These are phyloP conservation scores for Bos indicus DNA, from an alignment of 2,113 vertebrate genomes.

Conservation along the genomic window DNA sequence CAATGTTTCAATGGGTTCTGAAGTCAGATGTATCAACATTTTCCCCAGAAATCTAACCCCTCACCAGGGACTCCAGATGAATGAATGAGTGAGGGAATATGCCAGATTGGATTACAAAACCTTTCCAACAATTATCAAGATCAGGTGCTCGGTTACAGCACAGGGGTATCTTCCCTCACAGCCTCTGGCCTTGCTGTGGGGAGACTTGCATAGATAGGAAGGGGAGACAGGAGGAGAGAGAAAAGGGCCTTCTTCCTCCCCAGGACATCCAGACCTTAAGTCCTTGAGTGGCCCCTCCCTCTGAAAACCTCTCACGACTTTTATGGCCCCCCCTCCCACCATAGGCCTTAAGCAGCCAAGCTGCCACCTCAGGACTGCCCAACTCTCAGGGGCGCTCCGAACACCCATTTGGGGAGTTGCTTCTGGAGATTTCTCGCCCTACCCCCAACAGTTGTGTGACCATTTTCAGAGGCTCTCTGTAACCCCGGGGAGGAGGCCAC, in stretches of 20 bases:
- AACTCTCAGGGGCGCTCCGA: constrained; percentile 33
- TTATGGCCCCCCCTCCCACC: accelerated
- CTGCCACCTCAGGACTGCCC: constrained; percentile 7
- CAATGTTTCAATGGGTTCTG: constrained; percentile 24
- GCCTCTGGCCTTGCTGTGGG: neutral
- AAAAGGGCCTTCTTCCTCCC: neutral
- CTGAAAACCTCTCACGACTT: neutral
- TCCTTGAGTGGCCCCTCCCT: neutral
- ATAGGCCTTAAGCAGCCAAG: neutral
- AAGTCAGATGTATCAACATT: neutral
- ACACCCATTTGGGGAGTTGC: constrained; percentile 34
- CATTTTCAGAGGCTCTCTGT: neutral
- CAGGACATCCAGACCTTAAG: neutral
- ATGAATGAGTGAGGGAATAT: constrained; percentile 28
- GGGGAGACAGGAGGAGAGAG: neutral
- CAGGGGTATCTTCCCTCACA: neutral
- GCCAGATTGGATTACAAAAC: constrained; percentile 38
- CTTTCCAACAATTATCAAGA: neutral
- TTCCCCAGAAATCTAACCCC: neutral
- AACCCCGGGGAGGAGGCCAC: neutral
- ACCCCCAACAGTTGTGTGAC: neutral
- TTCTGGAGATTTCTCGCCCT: constrained; percentile 34
- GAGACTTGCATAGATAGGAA: constrained; percentile 1
- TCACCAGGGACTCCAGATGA: neutral
- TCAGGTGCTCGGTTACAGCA: constrained; percentile 42